A percentile compares a stretch with the other conserved stretches of the same genome.
Evolutionary conservation across 1,140 invertebrate species (phyloP).

Genomic region (Zaprionus lachaisei): DNA sequence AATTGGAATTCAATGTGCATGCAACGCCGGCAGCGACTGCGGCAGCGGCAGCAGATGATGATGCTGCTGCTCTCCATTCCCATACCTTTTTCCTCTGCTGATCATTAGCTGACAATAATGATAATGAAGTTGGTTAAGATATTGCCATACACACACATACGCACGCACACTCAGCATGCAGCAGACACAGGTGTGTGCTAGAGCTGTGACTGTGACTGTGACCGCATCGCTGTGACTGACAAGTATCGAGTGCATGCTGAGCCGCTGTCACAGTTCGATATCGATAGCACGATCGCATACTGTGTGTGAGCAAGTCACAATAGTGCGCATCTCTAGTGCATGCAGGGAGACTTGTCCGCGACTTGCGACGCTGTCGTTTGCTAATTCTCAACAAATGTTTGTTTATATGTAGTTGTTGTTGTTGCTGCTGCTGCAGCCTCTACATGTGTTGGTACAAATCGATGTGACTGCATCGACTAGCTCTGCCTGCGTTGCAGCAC

Average conservation of each 20-base stretch:
- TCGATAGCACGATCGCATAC: neutral
- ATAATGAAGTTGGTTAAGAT: slow-evolving; percentile 68
- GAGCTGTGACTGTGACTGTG: slow-evolving; percentile 6
- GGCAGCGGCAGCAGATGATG: slow-evolving; percentile 48
- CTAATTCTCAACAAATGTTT: slow-evolving; percentile 78
- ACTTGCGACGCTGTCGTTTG: slow-evolving; percentile 54
- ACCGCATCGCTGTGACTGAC: slow-evolving; percentile 4
- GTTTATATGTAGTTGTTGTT: slow-evolving; percentile 31
- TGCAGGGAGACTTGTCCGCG: slow-evolving; percentile 17
- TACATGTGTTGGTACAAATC: slow-evolving; percentile 77
- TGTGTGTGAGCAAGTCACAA: neutral
- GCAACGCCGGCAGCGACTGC: slow-evolving; percentile 63
- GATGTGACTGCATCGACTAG: slow-evolving; percentile 31
- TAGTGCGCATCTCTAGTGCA: neutral
- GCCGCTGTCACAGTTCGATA: neutral
- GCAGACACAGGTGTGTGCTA: neutral
- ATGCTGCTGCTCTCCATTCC: slow-evolving; percentile 64
- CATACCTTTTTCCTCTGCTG: slow-evolving; percentile 19
- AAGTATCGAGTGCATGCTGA: neutral
- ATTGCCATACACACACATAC: slow-evolving; percentile 22
- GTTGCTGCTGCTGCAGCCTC: slow-evolving; percentile 51
- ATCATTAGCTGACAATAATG: slow-evolving; percentile 32
- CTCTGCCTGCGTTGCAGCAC: slow-evolving; percentile 25
- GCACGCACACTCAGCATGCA: neutral
- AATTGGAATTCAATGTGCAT: slow-evolving; percentile 82